Conservation (phyloP, 2,113 vertebrate species). For the Madoqua kirkii region DNA sequence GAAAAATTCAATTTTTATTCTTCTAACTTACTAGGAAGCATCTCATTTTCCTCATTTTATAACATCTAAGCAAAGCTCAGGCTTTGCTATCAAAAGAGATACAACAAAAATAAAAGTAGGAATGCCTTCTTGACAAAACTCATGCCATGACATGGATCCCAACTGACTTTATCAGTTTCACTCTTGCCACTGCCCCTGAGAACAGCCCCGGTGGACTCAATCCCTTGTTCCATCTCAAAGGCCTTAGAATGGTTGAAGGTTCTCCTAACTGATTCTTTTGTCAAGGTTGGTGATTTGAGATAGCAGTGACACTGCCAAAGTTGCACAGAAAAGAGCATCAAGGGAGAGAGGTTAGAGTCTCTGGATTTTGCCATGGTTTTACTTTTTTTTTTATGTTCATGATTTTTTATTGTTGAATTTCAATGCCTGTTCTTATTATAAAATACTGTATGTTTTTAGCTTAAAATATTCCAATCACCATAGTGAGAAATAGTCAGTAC, state of each 20-base stretch:
- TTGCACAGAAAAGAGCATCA: background rate
- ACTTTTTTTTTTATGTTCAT: no score
- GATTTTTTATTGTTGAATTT: background rate
- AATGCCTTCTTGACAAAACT: background rate
- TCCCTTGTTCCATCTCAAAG: background rate
- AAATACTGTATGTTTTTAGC: background rate
- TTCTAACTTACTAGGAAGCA: background rate
- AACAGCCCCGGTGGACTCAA: background rate
- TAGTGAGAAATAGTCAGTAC: background rate
- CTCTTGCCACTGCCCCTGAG: background rate
- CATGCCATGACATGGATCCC: background rate
- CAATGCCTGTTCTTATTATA: background rate
- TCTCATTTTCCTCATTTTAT: background rate
- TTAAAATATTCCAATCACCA: background rate
- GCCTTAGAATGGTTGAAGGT: background rate
- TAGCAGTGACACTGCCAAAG: background rate
- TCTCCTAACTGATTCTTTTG: background rate
- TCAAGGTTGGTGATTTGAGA: background rate
- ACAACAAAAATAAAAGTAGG: background rate
- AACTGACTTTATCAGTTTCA: background rate
- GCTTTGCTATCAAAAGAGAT: background rate
- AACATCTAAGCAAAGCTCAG: background rate
- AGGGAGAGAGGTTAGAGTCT: background rate
- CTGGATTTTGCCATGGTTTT: background rate
- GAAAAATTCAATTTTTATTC: background rate